Base-by-base conservation (phyloP, 2,113 vertebrate species). In the Sceloporus tristichus region DNA sequence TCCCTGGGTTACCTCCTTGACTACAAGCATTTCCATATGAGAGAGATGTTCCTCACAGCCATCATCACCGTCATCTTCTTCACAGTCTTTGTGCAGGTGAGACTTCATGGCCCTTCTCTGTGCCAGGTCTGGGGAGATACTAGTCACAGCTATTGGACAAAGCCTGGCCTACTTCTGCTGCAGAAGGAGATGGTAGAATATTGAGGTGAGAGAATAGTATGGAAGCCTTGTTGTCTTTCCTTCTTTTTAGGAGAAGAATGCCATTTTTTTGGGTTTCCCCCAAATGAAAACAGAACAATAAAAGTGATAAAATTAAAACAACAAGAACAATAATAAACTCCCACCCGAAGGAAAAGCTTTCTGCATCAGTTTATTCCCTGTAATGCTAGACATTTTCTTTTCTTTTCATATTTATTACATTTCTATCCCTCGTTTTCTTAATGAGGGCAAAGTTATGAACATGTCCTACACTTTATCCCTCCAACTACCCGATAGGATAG, bases 21-120 rank as follows among this genome's bases (percentile, higher is more conserved):
- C 0, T 38, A 92, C 1, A 1, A 94, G 0, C 96, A 95, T 8
- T 99, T 99, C 4, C 92, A 94, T 74, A 97, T 96, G 97, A 98
- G 97, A 84, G 92, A 98, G 38, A 97, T 99, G 96, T 99, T 99
- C 96, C 98, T 99, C 91, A 99, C 99, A 0, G 98, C 98, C 94
- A 98, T 99, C 97, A 99, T 99, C 97, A 99, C 98, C 0, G 98
- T 99, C 84, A 98, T 99, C 96, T 99, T 99, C 97, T 99, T 99
- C 97, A 99, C 99, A 0, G 99, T 99, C 54, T 99, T 99, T 1
- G 99, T 99, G 91, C 99, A 99, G 99, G 99, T 98, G 92, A 93
- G 96, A 85, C 62, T 82, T 56, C 3, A 27, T 0, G 1, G 0
- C 1, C 0, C n/a, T 27, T 7, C 27, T 1, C 4, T 66, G 66